These are phyloP conservation scores for Drosophila cardini DNA, from an alignment of 1,140 invertebrate genomes.

Conservation along the genomic window DNA sequence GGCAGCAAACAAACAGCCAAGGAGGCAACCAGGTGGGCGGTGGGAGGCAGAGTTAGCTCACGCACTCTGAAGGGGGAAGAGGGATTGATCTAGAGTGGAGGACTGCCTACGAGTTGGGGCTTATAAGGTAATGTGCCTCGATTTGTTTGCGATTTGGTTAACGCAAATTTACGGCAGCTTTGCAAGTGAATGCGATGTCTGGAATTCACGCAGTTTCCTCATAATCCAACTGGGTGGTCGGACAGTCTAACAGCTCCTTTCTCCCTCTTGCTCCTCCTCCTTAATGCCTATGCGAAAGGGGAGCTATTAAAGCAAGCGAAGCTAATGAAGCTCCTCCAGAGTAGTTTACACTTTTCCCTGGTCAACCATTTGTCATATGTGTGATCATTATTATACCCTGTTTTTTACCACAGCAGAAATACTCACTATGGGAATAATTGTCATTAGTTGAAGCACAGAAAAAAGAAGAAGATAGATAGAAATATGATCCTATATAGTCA, in stretches of 20 bases:
- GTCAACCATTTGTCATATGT: constrained; percentile 60
- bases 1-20: constrained; percentile 68
- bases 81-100: constrained; percentile 11
- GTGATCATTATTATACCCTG: constrained; percentile 37
- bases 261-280: constrained; percentile 3
- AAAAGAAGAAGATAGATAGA: constrained; percentile 8
- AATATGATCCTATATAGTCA: constrained; percentile 28
- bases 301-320: constrained; percentile 50
- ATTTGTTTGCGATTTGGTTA: constrained; percentile 76
- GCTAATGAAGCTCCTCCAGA: constrained; percentile 34
- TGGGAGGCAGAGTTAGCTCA: constrained; percentile 59
- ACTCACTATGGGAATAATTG: constrained; percentile 64
- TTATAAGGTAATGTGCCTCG: constrained; percentile 70
- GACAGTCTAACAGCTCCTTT: constrained; percentile 6
- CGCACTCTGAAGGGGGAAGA: constrained; percentile 43
- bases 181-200: constrained; percentile 42
- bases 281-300: constrained; percentile 28
- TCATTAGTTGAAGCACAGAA: constrained; percentile 43
- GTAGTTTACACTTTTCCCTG: constrained; percentile 26
- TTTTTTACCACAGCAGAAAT: constrained; percentile 38
- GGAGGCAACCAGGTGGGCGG: constrained; percentile 30
- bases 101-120: constrained; percentile 36
- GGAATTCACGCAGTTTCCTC: constrained; percentile 26
- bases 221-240: constrained; percentile 58
- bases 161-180: constrained; percentile 65